Evolutionary conservation across 2,113 vertebrate species (phyloP).

Genomic region (Morone saxatilis): DNA sequence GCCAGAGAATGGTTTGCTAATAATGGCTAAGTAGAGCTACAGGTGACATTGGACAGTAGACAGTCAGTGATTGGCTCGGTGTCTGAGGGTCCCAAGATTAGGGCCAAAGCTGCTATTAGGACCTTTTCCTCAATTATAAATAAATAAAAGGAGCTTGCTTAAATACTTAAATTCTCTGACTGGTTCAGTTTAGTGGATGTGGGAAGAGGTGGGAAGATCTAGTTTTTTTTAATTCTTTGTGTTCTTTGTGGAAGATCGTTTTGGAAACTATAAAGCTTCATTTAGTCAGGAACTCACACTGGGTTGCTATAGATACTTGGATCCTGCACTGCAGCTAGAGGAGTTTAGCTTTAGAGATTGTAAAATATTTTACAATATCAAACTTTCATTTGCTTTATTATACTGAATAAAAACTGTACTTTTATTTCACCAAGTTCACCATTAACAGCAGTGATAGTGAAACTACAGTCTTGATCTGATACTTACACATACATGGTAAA

Average conservation of each 20-base stretch:
- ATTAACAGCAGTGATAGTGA: no score
- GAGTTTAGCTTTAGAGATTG: neutral
- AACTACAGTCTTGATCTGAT: neutral
- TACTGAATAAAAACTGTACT: neutral
- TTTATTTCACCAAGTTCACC: neutral
- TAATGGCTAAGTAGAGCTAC: neutral
- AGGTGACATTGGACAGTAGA: neutral
- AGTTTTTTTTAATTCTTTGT: neutral
- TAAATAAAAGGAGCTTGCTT: neutral
- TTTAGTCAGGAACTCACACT: constrained; percentile 17
- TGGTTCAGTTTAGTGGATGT: neutral
- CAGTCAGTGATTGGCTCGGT: neutral
- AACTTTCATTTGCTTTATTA: neutral
- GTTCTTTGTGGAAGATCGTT: constrained; percentile 31
- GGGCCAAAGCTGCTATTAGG: neutral
- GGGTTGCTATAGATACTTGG: constrained; percentile 16
- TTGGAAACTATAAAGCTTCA: constrained; percentile 9
- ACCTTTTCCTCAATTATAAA: neutral
- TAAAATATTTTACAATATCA: neutral
- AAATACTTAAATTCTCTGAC: neutral
- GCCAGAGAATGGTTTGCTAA: neutral
- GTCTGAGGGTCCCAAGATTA: neutral
- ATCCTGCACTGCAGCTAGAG: neutral
- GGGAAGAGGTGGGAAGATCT: neutral
- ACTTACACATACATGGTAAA: neutral